Evolutionary conservation across 2,113 vertebrate genomes (phyloP).

Genomic region (Leuciscus idus): DNA sequence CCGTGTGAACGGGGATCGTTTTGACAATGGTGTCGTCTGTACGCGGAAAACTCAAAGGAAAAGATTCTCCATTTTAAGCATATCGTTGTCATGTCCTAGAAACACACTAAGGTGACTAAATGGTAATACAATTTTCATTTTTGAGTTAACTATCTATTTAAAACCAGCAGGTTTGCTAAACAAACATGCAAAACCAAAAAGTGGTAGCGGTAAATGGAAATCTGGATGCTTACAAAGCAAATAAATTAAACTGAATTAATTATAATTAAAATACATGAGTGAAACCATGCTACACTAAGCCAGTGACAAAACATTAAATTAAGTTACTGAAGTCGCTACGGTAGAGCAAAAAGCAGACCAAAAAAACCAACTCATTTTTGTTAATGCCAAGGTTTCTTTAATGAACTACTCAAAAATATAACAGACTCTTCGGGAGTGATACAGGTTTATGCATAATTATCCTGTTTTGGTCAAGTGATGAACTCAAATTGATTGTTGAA

Average conservation of each 20-base stretch:
- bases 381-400: conserved; percentile 9
- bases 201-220: no score
- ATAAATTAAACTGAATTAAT: not conserved
- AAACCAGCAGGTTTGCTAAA: no score
- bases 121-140: no score
- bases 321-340: not conserved
- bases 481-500: conserved; percentile 14
- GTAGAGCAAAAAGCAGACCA: not conserved
- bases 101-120: no score
- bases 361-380: not conserved
- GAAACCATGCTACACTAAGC: not conserved
- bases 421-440: not conserved
- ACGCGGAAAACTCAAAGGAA: no score
- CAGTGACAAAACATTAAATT: not conserved
- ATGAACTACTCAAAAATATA: not conserved
- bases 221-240: no score
- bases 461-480: conserved; percentile 5
- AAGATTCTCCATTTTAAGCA: no score
- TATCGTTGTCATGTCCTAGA: no score
- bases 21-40: no score
- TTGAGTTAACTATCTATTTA: no score
- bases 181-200: no score
- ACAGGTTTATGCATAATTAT: not conserved
- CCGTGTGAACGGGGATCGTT: no score
- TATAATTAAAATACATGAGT: not conserved